Conservation (phyloP, 1,140 invertebrate species). For the Leptopilina clavipes region DNA sequence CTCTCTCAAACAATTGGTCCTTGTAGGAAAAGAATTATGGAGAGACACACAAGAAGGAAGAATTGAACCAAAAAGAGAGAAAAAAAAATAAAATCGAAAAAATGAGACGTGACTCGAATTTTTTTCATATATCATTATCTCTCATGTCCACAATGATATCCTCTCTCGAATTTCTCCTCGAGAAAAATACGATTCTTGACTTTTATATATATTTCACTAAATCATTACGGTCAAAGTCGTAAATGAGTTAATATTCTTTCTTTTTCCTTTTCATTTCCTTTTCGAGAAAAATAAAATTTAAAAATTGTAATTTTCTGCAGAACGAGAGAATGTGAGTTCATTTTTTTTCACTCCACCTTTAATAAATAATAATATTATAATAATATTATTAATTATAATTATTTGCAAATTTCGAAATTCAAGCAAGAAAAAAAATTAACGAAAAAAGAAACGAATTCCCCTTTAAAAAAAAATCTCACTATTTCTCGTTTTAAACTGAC, state of each 20-base stretch:
- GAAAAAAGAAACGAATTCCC: background rate
- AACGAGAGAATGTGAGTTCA: slow-evolving; percentile 13
- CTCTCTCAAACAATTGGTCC: slow-evolving; percentile 14
- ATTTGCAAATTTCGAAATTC: too few relatives aligned
- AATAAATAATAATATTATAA: too few relatives aligned
- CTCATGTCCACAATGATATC: too few relatives aligned
- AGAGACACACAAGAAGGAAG: background rate
- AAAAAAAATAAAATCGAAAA: background rate
- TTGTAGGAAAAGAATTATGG: slow-evolving; percentile 1
- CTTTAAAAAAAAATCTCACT: too few relatives aligned
- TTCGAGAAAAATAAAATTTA: too few relatives aligned
- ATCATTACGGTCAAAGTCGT: slow-evolving; percentile 19
- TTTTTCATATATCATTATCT: slow-evolving; percentile 1
- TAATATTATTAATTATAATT: too few relatives aligned
- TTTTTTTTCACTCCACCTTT: too few relatives aligned
- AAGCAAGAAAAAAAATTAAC: too few relatives aligned
- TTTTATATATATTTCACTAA: slow-evolving; percentile 1
- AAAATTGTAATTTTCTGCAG: background rate
- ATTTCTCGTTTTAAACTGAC: too few relatives aligned
- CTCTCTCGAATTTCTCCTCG: background rate
- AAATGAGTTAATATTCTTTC: background rate
- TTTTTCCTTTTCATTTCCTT: background rate
- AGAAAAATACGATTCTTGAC: background rate
- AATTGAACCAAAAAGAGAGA: background rate
- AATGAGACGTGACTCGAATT: slow-evolving; percentile 24